A percentile compares a stretch with the other conserved stretches of the same genome.
These are phyloP conservation scores for Picathartes gymnocephalus DNA, from an alignment of 2,113 vertebrate genomes.

Conservation along the genomic window DNA sequence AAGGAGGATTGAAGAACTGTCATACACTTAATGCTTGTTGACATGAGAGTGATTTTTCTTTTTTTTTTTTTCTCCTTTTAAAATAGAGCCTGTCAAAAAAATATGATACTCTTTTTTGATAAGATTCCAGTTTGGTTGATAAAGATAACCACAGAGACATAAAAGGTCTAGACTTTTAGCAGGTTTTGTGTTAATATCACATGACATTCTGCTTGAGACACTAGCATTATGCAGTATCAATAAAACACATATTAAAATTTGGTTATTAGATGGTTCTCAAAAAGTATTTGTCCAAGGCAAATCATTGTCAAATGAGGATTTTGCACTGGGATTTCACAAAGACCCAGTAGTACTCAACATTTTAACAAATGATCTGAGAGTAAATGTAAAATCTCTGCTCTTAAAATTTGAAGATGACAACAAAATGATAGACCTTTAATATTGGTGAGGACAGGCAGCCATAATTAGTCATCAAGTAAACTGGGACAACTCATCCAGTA, in stretches of 20 bases:
- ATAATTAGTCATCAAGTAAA: background rate
- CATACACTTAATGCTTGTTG: background rate
- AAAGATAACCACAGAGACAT: background rate
- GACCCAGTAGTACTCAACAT: background rate
- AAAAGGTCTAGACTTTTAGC: background rate
- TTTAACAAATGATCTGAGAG: background rate
- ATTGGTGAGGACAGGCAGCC: background rate
- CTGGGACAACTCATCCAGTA: background rate
- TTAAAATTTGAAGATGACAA: background rate
- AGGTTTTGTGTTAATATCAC: background rate
- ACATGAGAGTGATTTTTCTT: background rate
- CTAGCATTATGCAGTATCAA: background rate
- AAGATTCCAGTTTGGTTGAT: background rate
- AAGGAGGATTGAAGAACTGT: background rate
- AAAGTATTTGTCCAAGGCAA: background rate
- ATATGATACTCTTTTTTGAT: background rate
- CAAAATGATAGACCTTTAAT: background rate
- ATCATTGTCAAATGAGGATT: background rate
- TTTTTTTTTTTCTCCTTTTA: background rate
- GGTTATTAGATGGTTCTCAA: background rate
- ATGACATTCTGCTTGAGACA: background rate
- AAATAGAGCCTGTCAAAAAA: background rate
- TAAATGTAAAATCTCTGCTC: background rate
- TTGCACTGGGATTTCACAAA: background rate
- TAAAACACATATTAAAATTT: background rate